phyloP scores from a whole-genome alignment of 2,113 vertebrate species.

The Tamias sibiricus region DNA sequence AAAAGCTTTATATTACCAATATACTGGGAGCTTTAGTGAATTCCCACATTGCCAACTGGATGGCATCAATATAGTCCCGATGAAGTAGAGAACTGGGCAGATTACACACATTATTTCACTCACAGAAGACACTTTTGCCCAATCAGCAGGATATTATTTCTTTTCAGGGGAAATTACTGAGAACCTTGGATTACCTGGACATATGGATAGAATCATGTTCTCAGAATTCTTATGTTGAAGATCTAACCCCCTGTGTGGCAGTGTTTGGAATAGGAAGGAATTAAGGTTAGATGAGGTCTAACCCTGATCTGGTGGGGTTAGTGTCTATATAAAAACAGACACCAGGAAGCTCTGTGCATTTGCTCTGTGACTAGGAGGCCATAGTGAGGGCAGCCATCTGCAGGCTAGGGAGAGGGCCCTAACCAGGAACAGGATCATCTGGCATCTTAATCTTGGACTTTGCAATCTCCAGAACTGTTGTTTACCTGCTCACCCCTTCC shows the following conservation, averaged over 20 bases:
- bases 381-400: accelerated
- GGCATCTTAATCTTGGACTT: not conserved
- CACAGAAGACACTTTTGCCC: not conserved
- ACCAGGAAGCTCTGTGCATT: not conserved
- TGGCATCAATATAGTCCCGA: not conserved
- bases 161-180: not conserved
- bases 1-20: not conserved
- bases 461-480: not conserved
- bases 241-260: not conserved
- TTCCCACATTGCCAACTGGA: not conserved
- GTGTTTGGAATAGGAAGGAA: not conserved
- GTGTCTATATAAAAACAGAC: not conserved
- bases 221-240: not conserved
- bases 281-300: not conserved
- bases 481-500: not conserved
- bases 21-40: not conserved
- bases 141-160: not conserved
- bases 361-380: not conserved
- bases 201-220: too few species aligned
- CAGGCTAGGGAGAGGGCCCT: not conserved
- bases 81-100: not conserved
- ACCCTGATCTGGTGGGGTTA: not conserved
- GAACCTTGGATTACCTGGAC: not conserved
- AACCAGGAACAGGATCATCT: not conserved
- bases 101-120: not conserved